Evolutionary conservation across 2,888 invertebrate species (phyloP).

Genomic region (Lissonota sp.): DNA sequence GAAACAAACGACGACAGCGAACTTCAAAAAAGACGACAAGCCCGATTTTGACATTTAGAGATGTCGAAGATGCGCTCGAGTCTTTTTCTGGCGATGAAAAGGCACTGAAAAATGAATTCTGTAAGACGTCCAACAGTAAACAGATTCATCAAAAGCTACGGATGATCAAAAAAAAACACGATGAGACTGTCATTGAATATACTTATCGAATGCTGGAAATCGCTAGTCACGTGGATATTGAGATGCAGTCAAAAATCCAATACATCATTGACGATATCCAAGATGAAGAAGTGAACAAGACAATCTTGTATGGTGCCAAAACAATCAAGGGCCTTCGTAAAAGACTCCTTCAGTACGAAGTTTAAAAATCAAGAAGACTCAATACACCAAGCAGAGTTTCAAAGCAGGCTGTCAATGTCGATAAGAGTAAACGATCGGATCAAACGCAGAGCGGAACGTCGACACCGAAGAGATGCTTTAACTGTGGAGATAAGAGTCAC

Average conservation of each 20-base stretch:
- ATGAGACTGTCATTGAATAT: constrained; percentile 58
- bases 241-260: constrained; percentile 35
- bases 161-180: neutral
- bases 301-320: constrained; percentile 37
- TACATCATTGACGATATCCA: constrained; percentile 42
- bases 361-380: too few relatives aligned
- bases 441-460: neutral
- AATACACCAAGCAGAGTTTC: neutral
- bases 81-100: constrained; percentile 5
- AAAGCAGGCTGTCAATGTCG: neutral
- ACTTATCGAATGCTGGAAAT: constrained; percentile 16
- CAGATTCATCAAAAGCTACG: constrained; percentile 28
- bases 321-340: neutral
- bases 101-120: constrained; percentile 24
- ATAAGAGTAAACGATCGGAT: neutral
- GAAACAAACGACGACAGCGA: neutral
- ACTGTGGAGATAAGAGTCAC: constrained; percentile 1
- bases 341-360: too few relatives aligned
- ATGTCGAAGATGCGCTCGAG: constrained; percentile 12
- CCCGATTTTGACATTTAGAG: constrained; percentile 3
- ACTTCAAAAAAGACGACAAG: neutral
- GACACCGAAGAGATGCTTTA: neutral
- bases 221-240: constrained; percentile 55
- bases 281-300: constrained; percentile 41
- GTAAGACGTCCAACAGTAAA: constrained; percentile 10